A percentile compares a stretch with the other conserved stretches of the same genome.
These are phyloP conservation scores for Manduca sexta DNA, from an alignment of 1,140 invertebrate genomes.

Conservation along the genomic window DNA sequence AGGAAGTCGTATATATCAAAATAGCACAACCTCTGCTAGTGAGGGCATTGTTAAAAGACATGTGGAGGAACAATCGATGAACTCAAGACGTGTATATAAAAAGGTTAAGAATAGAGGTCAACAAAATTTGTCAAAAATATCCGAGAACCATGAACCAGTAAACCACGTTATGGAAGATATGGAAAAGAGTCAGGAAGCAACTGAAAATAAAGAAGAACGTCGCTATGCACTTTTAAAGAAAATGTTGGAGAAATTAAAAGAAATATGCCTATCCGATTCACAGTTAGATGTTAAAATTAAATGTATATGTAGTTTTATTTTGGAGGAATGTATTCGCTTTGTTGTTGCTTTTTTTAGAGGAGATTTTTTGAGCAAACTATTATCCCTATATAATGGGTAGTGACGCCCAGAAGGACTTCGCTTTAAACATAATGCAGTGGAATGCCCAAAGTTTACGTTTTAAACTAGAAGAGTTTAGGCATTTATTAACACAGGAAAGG, in stretches of 20 bases:
- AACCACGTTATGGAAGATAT: too few species aligned
- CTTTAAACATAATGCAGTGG: neutral
- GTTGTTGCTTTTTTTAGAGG: neutral
- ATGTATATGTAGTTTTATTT: neutral
- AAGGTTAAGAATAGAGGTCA: too few species aligned
- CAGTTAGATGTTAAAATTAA: neutral
- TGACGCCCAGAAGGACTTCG: neutral
- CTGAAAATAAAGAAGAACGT: neutral
- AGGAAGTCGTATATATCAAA: neutral
- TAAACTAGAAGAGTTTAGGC: neutral
- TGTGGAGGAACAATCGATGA: neutral
- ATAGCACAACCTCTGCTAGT: neutral
- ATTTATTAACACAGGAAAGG: neutral
- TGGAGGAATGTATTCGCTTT: neutral
- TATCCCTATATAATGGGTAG: neutral
- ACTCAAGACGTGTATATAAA: too few species aligned
- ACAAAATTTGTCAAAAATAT: too few species aligned
- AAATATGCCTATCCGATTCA: neutral
- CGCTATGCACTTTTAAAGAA: neutral
- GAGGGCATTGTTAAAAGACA: neutral
- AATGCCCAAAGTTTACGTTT: neutral
- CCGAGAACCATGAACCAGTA: too few species aligned
- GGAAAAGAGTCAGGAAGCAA: neutral
- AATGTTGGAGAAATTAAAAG: neutral
- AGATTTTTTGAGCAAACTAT: neutral